Evolutionary conservation across 2,797 vertebrate species (phyloP).

Genomic region (Acanthiza pusilla): DNA sequence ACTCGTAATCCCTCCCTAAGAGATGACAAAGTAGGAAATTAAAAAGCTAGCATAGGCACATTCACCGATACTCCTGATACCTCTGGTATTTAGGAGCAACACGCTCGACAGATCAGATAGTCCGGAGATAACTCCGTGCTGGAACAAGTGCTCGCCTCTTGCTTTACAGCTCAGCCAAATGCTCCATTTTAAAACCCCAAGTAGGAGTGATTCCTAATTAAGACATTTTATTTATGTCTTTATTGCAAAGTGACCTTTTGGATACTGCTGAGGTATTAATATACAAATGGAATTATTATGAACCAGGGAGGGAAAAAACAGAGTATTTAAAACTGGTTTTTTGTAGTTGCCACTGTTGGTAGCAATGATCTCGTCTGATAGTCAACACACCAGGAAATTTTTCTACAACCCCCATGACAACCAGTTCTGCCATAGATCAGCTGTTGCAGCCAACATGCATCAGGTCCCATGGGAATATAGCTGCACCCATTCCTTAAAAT

Average conservation of each 20-base stretch:
- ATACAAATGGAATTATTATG: neutral
- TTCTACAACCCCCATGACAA: neutral
- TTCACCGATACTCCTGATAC: neutral
- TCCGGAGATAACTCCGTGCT: neutral
- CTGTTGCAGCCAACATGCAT: fast-evolving
- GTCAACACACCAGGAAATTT: neutral
- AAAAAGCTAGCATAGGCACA: slow-evolving; percentile 44
- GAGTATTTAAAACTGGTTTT: neutral
- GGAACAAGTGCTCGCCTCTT: neutral
- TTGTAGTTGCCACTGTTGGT: fast-evolving
- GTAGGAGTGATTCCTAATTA: neutral
- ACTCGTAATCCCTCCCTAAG: slow-evolving; percentile 9
- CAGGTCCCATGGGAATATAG: fast-evolving
- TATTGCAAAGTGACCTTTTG: neutral
- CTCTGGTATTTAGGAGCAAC: neutral
- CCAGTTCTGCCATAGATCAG: neutral
- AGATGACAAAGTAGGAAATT: slow-evolving; percentile 55
- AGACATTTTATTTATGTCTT: neutral
- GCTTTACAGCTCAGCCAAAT: neutral
- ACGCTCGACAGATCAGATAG: neutral
- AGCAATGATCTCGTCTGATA: neutral
- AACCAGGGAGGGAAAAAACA: neutral
- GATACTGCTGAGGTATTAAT: neutral
- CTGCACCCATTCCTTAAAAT: neutral
- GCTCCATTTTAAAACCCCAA: neutral